Percentiles rank a stretch among this genome's conserved stretches.
Evolutionary conservation across 92 coral and sea anemone genomes (phyloP).

Genomic region (Isaurus tuberculatus): DNA sequence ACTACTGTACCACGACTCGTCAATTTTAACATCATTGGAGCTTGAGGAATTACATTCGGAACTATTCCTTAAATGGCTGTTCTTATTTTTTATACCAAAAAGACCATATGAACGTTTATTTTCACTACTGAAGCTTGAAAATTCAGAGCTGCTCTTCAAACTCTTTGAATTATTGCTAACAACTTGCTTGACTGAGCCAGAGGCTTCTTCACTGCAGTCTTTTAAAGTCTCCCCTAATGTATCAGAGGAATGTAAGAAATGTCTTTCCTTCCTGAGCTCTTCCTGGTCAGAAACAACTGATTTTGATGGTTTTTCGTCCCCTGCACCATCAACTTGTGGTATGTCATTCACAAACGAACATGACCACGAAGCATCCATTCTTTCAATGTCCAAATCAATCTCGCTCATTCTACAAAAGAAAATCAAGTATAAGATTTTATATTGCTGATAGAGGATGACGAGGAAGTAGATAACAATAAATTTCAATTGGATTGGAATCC

Average conservation of each 20-base stretch:
- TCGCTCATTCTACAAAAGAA: constrained; percentile 29
- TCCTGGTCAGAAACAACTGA: neutral
- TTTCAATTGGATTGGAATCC: too few relatives aligned
- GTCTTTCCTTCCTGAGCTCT: neutral
- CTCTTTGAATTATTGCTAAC: neutral
- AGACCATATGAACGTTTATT: constrained; percentile 4
- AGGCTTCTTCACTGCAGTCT: neutral
- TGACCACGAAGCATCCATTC: constrained; percentile 75
- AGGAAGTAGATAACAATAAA: too few relatives aligned
- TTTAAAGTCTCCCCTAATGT: neutral
- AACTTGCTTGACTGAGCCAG: neutral
- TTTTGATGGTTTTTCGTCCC: constrained; percentile 63
- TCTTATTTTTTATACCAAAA: constrained; percentile 14
- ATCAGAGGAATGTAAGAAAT: neutral
- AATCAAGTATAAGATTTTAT: neutral
- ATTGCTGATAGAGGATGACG: neutral
- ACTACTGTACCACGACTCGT: neutral
- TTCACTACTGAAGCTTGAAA: constrained; percentile 1
- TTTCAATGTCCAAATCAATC: constrained; percentile 71
- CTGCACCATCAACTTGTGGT: constrained; percentile 92
- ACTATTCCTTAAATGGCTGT: neutral
- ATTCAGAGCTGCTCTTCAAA: neutral
- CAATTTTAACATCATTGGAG: neutral
- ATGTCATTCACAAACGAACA: constrained; percentile 74
- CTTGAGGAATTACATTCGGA: neutral